A percentile compares a stretch with the other conserved stretches of the same genome.
Conservation (phyloP, 2,113 vertebrate genomes). For the Nanorana parkeri region DNA sequence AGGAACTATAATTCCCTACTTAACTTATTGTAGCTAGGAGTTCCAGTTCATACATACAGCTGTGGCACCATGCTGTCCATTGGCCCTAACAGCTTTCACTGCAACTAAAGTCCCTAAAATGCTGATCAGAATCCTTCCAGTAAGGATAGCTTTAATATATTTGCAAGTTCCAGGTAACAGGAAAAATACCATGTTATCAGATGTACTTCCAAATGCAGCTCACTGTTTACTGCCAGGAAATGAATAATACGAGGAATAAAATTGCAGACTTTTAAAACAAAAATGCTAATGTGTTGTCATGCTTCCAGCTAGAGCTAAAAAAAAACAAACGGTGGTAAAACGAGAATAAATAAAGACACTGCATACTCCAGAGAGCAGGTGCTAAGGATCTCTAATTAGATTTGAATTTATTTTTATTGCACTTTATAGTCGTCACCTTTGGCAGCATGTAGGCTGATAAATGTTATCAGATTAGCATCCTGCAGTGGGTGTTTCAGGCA, state of each 20-base stretch:
- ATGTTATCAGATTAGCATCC: not conserved
- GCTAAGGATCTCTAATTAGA: not conserved
- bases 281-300: not conserved
- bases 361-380: not conserved
- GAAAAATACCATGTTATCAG: constrained; percentile 32
- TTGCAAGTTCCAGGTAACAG: too few relatives aligned
- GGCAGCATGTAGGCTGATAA: constrained; percentile 12
- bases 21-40: too few relatives aligned
- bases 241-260: constrained; percentile 34
- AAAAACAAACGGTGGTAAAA: not conserved
- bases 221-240: constrained; percentile 15
- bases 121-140: too few relatives aligned
- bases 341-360: not conserved
- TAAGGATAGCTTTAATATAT: too few relatives aligned
- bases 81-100: too few relatives aligned
- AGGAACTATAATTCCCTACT: too few relatives aligned
- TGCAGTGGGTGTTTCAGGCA: not conserved
- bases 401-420: constrained; percentile 3
- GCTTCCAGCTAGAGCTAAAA: not conserved
- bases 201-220: constrained; percentile 19
- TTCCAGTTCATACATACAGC: too few relatives aligned
- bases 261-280: not conserved
- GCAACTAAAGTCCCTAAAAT: too few relatives aligned
- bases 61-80: too few relatives aligned
- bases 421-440: not conserved